Conservation (phyloP, 2,888 invertebrate genomes). For the Brenthis ino region DNA sequence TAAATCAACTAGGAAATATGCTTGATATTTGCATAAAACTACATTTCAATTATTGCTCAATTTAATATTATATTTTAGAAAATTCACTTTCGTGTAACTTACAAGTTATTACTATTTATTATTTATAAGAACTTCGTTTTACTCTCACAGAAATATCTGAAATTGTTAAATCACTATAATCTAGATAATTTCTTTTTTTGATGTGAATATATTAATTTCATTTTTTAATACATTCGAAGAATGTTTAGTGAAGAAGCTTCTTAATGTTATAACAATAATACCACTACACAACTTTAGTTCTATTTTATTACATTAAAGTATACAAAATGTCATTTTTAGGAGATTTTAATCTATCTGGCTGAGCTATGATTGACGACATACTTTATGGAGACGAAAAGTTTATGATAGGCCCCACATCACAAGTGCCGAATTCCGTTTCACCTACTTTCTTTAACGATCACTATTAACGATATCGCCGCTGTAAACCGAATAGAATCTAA, state of each 20-base stretch:
- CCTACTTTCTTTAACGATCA: slow-evolving; percentile 50
- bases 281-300: too few species aligned
- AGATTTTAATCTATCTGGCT: background rate
- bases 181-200: too few species aligned
- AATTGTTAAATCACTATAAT: too few species aligned
- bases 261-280: too few species aligned
- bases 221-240: too few species aligned
- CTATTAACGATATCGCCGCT: slow-evolving; percentile 47
- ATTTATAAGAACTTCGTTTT: too few species aligned
- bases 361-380: slow-evolving; percentile 10
- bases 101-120: too few species aligned
- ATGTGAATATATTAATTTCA: too few species aligned
- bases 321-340: background rate
- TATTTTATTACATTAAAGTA: background rate
- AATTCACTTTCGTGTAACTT: background rate
- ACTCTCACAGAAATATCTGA: too few species aligned
- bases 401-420: slow-evolving; percentile 30
- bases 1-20: slow-evolving; percentile 3
- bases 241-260: too few species aligned
- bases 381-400: slow-evolving; percentile 23
- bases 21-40: background rate
- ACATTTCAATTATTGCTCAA: background rate
- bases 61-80: background rate
- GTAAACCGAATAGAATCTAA: slow-evolving; percentile 52
- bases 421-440: slow-evolving; percentile 38